A percentile compares a stretch with the other conserved stretches of the same genome.
Conservation (phyloP, 2,888 invertebrate species). For the Drosophila anomelani region DNA sequence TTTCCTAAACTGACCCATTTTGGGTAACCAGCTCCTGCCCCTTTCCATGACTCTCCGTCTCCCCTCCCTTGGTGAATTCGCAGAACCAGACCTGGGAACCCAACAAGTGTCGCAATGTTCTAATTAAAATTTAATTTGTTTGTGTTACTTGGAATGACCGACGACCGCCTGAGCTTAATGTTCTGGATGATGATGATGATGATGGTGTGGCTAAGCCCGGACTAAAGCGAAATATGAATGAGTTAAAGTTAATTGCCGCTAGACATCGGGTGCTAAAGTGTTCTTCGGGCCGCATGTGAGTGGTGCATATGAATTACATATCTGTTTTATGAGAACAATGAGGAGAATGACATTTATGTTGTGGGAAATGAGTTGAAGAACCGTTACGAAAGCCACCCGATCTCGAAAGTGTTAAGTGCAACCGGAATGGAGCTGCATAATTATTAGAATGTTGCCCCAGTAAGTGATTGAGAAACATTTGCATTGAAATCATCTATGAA, state of each 20-base stretch:
- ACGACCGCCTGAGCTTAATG: constrained; percentile 63
- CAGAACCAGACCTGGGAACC: constrained; percentile 14
- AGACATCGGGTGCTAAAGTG: constrained; percentile 35
- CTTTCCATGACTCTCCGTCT: background rate
- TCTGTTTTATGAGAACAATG: constrained; percentile 43
- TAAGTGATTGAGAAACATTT: constrained; percentile 20
- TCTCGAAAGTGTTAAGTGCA: constrained; percentile 47
- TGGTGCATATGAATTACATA: constrained; percentile 50
- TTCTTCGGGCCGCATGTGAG: constrained; percentile 38
- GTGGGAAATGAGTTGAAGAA: constrained; percentile 48
- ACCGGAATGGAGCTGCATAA: constrained; percentile 20
- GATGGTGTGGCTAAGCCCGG: constrained; percentile 18
- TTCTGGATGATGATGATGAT: constrained; percentile 28
- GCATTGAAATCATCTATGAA: background rate
- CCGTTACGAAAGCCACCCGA: constrained; percentile 36
- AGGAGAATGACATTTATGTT: constrained; percentile 51
- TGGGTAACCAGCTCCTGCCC: constrained; percentile 43
- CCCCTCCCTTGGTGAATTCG: constrained; percentile 17
- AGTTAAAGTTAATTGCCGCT: constrained; percentile 25
- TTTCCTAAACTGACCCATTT: constrained; percentile 60
- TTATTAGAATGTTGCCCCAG: constrained; percentile 15
- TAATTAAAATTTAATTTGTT: constrained; percentile 64
- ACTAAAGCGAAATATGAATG: constrained; percentile 23
- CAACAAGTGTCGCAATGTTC: constrained; percentile 67
- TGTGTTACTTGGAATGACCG: constrained; percentile 59